Conservation (phyloP, 2,888 invertebrate species). For the Erynnis tages region DNA sequence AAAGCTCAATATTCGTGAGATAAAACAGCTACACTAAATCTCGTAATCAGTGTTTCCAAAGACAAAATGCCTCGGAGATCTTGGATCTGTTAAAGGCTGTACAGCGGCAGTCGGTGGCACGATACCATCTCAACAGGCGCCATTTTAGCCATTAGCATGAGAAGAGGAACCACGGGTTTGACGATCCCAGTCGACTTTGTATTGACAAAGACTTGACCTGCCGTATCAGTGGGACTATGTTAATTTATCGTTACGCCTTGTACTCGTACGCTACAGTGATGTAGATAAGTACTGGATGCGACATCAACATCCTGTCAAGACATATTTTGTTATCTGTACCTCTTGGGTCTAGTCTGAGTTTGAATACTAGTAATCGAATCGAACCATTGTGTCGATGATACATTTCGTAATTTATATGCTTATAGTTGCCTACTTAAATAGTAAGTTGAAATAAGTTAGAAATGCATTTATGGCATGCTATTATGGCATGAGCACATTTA, state of each 20-base stretch:
- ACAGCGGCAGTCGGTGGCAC: slow-evolving; percentile 19
- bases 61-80: slow-evolving; percentile 6
- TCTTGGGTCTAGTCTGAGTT: too few species aligned
- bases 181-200: slow-evolving; percentile 65
- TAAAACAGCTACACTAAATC: too few species aligned
- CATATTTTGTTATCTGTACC: slow-evolving; percentile 14
- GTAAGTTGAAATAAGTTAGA: too few species aligned
- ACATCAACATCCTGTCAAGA: slow-evolving; percentile 15
- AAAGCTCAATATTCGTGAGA: too few species aligned
- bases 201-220: slow-evolving; percentile 71
- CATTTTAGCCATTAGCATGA: slow-evolving; percentile 66
- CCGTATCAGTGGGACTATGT: slow-evolving; percentile 51
- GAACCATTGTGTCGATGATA: too few species aligned
- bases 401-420: too few species aligned
- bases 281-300: neutral
- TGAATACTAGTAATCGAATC: too few species aligned
- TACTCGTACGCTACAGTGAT: neutral
- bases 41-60: neutral
- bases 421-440: too few species aligned
- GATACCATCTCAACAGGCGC: slow-evolving; percentile 64
- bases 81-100: slow-evolving; percentile 21
- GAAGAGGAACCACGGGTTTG: slow-evolving; percentile 50
- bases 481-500: too few species aligned
- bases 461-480: too few species aligned
- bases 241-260: slow-evolving; percentile 9